Percentiles rank a stretch among this genome's conserved stretches.
These are phyloP conservation scores for Cepaea hortensis DNA, from an alignment of 2,888 invertebrate species.

Conservation along the genomic window DNA sequence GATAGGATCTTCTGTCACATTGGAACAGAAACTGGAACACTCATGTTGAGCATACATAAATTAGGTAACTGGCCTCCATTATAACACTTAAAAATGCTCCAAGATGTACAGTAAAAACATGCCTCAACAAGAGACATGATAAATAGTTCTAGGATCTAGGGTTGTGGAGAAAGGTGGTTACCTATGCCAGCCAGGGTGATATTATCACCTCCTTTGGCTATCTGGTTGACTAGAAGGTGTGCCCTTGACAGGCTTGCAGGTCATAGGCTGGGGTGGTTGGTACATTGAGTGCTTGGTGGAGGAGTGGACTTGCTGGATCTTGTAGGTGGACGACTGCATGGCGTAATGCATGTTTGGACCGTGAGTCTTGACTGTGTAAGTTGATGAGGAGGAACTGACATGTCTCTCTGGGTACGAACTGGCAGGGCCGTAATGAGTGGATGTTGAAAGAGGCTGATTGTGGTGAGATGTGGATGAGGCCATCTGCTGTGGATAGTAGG, in stretches of 20 bases:
- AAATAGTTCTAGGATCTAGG: too few species aligned
- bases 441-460: constrained; percentile 24
- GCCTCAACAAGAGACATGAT: too few species aligned
- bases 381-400: constrained; percentile 54
- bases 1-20: too few species aligned
- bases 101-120: too few species aligned
- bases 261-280: constrained; percentile 78
- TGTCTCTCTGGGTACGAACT: constrained; percentile 33
- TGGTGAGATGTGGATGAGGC: constrained; percentile 33
- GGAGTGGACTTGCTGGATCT: constrained; percentile 60
- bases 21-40: too few species aligned
- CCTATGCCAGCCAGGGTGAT: not conserved
- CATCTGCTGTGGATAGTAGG: constrained; percentile 35
- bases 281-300: constrained; percentile 73
- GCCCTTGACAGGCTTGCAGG: constrained; percentile 76
- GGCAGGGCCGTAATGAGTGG: not conserved
- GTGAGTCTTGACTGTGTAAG: constrained; percentile 56
- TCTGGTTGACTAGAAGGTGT: constrained; percentile 35
- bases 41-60: too few species aligned
- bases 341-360: constrained; percentile 64
- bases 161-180: too few species aligned
- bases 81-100: too few species aligned
- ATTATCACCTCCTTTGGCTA: constrained; percentile 33
- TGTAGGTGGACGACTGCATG: constrained; percentile 54
- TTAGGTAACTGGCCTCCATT: too few species aligned